Base-by-base conservation (phyloP, 2,113 vertebrate species). In the Lasiurus cinereus region DNA sequence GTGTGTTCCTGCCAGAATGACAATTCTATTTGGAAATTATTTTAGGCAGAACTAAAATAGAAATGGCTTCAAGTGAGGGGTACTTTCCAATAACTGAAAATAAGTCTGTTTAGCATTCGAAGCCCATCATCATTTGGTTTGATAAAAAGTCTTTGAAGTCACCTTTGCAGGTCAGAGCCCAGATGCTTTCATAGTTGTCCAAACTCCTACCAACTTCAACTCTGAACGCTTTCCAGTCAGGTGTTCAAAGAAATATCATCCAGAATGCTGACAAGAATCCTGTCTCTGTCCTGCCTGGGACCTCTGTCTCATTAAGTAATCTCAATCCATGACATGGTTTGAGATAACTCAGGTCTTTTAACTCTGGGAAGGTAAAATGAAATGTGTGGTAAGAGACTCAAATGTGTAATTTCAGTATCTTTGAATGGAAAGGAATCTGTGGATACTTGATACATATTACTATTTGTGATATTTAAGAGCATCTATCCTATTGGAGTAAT, bases 1-100 rank as follows among this genome's bases (percentile, higher is more conserved):
- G 39, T 21, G 2, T 70, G 29, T 70, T 93, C 24, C 16, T 33
- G 27, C 88, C 33, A 86, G 82, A 84, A 88, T 54, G 69, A 67
- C 74, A 46, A 86, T 96, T 82, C 43, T 16, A 1, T 77, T 96
- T 9, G 11, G 62, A 91, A 83, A 76, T 56, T 15, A 88, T 46
- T 92, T 94, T 13, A 64, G 22, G 50, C 27, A 88, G 80, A 96
- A 90, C 3, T 62, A 21, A 90, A 50, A 56, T 8, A 85, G 78
- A 9, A 43, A 14, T 86, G 39, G 54, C 48, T 13, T 77, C 27
- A 67, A 11, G 2, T 31, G 59, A 86, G 64, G 8, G 24, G 2
- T 27, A 66, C 15, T 27, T 80, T 77, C 11, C 27, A 29, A 54
- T 84, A 76, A 93, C 67, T 64, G 73, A 50, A 56, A 70, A 29